Base-by-base conservation (phyloP, 2,888 invertebrate species). In the Notodonta dromedarius region DNA sequence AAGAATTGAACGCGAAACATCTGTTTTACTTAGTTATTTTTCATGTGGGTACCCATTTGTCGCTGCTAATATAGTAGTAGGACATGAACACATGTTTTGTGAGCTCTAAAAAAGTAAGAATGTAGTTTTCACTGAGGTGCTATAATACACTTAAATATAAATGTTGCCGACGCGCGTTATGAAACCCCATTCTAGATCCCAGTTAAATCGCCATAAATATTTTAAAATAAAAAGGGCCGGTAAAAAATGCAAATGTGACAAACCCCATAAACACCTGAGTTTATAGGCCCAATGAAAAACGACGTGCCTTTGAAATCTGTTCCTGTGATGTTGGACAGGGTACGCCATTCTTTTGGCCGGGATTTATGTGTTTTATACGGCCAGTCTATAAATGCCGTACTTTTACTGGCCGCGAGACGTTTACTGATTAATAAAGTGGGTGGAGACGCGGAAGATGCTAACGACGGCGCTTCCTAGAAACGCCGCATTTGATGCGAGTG, bases 361-460 rank as follows among this genome's bases (percentile, higher is more conserved):
- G 84, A 92, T 92, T 91, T 91, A 91, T 91, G 87, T 80, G 80
- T 86, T 89, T 88, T 89, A 89, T 87, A 88, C 87, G 84, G 82
- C 81, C 77, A 83, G 87, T 89, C 90, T 90, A 92, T 93, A 91
- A 92, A 91, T 83, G 91, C 86, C 87, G 79, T 79, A 78, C 82
- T 91, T 92, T 91, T 92, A 93, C 89, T 86, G 84, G 86, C 86
- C 82, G 86, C 85, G 85, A 87, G 91, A 91, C 90, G 84, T 90
- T 93, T 87, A 90, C 86, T 89, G 90, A 90, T 92, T 90, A 89
- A 91, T 91, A 91, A 90, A 92, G 90, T 90, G 87, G 88, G 86
- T 79, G 83, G 83, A 83, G 86, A 91, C 81, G 88, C 89, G 89
- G 91, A 91, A 91, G 88, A 85, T 82, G 72, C 81, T 84, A 84